Conservation (phyloP, 2,888 invertebrate genomes). For the Epistrophella euchroma region DNA sequence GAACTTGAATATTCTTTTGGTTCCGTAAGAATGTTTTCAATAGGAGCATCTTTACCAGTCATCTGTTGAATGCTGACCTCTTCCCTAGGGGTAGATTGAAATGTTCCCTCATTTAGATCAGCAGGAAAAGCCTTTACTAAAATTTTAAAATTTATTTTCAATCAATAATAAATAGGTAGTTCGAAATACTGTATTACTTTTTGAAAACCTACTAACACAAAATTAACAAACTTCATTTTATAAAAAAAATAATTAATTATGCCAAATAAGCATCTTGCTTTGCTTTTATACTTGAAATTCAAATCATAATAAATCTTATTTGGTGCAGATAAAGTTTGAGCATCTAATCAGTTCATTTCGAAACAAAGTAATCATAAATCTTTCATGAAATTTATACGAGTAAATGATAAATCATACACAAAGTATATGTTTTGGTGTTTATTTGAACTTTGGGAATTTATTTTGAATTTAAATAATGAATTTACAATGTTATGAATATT, state of each 20-base stretch:
- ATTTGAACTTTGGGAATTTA: too few species aligned
- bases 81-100: slow-evolving; percentile 40
- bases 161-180: neutral
- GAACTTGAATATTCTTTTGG: neutral
- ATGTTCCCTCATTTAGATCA: neutral
- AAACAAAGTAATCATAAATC: too few species aligned
- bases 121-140: slow-evolving; percentile 21
- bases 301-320: neutral
- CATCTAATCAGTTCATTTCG: too few species aligned
- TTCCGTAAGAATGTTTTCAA: neutral
- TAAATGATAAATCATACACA: too few species aligned
- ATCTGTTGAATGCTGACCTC: slow-evolving; percentile 13
- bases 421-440: too few species aligned
- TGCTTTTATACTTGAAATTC: neutral
- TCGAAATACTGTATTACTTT: neutral
- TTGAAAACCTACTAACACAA: neutral
- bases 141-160: neutral
- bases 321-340: too few species aligned
- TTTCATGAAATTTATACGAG: too few species aligned
- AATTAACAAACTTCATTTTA: neutral
- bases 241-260: neutral
- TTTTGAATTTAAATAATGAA: too few species aligned
- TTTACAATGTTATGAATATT: too few species aligned
- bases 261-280: neutral
- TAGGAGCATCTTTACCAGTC: slow-evolving; percentile 19